Percentiles rank a stretch among this genome's conserved stretches.
phyloP scores from a whole-genome alignment of 1,140 invertebrate genomes.

The Arion vulgaris region DNA sequence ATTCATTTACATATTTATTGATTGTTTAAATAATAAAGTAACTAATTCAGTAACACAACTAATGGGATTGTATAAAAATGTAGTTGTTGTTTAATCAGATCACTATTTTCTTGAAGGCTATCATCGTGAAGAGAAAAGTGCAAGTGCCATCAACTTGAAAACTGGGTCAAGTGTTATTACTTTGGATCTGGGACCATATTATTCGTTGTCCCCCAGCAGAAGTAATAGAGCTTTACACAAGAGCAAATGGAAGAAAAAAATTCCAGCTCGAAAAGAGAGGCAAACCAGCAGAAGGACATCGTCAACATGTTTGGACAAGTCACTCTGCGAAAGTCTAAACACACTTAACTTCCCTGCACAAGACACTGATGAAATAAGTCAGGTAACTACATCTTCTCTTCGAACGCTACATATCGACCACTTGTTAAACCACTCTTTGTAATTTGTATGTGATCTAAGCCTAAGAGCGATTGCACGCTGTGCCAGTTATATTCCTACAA shows the following conservation, averaged over 20 bases:
- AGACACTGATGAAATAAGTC: slow-evolving; percentile 1
- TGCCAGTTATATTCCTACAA: too few species aligned
- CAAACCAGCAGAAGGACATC: slow-evolving; percentile 35
- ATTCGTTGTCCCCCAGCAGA: slow-evolving; percentile 15
- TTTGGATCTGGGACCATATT: slow-evolving; percentile 49
- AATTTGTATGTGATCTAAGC: too few species aligned
- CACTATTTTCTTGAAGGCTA: not conserved
- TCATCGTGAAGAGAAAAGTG: slow-evolving; percentile 35
- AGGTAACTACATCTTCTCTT: slow-evolving; percentile 17
- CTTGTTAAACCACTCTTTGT: too few species aligned
- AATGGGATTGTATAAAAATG: too few species aligned
- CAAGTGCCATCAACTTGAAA: slow-evolving; percentile 66
- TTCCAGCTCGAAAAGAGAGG: slow-evolving; percentile 49
- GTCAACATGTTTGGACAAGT: not conserved
- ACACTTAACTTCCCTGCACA: not conserved
- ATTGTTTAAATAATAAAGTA: too few species aligned
- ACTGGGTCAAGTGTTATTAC: slow-evolving; percentile 67
- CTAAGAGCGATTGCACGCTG: too few species aligned
- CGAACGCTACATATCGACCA: too few species aligned
- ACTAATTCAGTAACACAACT: too few species aligned
- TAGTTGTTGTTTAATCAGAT: not conserved
- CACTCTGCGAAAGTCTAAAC: not conserved
- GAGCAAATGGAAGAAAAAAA: slow-evolving; percentile 46
- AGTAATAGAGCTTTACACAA: slow-evolving; percentile 25
- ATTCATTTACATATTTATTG: too few species aligned